Conservation (phyloP, 2,888 invertebrate genomes). For the Limnephilus lunatus region DNA sequence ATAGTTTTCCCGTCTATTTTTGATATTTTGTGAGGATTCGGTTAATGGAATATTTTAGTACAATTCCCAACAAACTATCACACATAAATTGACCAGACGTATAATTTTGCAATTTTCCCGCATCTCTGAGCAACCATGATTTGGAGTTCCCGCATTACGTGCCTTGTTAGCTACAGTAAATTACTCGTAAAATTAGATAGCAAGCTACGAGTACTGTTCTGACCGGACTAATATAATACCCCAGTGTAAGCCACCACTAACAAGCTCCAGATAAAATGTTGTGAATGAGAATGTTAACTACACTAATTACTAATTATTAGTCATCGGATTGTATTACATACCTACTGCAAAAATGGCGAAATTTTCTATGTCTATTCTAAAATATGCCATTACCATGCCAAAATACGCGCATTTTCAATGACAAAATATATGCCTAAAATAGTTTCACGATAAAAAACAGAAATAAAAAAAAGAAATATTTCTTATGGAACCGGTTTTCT, state of each 20-base stretch:
- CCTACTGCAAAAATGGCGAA: too few species aligned
- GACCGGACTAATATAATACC: background rate
- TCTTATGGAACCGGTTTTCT: too few species aligned
- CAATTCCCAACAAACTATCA: background rate
- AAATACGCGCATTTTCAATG: too few species aligned
- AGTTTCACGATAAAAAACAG: too few species aligned
- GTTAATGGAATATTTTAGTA: background rate
- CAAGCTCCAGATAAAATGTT: background rate
- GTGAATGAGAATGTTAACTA: background rate
- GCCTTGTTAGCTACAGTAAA: background rate
- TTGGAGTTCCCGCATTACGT: background rate
- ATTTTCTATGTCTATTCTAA: too few species aligned
- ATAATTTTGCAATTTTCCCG: background rate
- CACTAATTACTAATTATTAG: background rate
- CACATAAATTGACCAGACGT: background rate
- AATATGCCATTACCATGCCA: too few species aligned
- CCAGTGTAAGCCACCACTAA: background rate
- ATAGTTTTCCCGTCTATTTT: too few species aligned
- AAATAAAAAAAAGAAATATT: too few species aligned
- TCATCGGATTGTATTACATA: too few species aligned
- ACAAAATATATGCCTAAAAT: too few species aligned
- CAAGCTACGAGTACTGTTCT: background rate
- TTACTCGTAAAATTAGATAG: background rate
- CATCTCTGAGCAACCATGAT: background rate
- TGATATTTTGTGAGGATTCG: too few species aligned